Base-by-base conservation (phyloP, 2,888 invertebrate genomes). In the Acheta domesticus region DNA sequence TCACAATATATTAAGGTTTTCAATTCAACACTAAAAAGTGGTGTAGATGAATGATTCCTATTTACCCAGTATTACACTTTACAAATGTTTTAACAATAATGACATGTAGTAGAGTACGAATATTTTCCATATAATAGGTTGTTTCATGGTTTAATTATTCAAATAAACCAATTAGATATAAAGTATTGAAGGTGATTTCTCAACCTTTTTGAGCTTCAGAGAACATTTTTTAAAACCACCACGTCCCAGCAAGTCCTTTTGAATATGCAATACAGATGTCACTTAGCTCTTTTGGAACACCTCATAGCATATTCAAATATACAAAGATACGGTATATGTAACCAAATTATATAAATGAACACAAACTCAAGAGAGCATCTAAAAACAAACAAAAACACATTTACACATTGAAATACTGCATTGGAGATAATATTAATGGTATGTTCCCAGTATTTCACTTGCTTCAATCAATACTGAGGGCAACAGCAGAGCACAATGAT, bases 401-500 rank as follows among this genome's bases (percentile, higher is more conserved):
- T 62, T 62, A 62, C 62, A 62, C 62, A 62, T 62, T 62, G 62
- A 62, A 62, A 62, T 62, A 62, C 62, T 62, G 62, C 62, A 16
- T 19, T 62, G 62, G 62, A 62, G 62, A 62, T 62, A n/a, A 62
- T 11, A 62, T 62, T n/a, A 62, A 62, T 62, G n/a, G 62, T 62
- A 19, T 14, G 62, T 62, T 62, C 16, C 62, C 62, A 62, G 62
- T 62, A 76, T 21, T 76, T 76, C 48, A 76, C 76, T n/a, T 23
- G n/a, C 36, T 76, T 21, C n/a, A n/a, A 76, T 76, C 23, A 76
- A 49, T 49, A 76, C 12, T 76, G 16, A 76, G 12, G 76, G 76
- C 76, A 76, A 62, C 62, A 62, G n/a, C 36, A 23, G 49, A 76
- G 76, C 49, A 76, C 76, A 76, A 36, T 76, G 48, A 49, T 20